These are phyloP conservation scores for Pentalonia nigronervosa DNA, from an alignment of 1,140 invertebrate genomes.

Conservation along the genomic window DNA sequence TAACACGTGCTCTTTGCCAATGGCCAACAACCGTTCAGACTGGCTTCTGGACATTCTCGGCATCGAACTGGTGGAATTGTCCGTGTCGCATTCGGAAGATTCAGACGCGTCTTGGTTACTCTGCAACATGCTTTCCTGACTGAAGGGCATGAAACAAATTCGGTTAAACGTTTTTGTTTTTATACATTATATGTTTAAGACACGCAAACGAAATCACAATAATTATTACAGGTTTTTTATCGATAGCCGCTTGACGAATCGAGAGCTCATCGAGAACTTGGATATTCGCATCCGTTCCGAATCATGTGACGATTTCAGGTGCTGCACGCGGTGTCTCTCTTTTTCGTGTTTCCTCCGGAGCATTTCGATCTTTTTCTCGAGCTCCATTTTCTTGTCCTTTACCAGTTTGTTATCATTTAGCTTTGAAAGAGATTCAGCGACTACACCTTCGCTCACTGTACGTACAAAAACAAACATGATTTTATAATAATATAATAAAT, in stretches of 20 bases:
- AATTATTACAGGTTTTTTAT: constrained; percentile 78
- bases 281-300: constrained; percentile 69
- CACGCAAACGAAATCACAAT: neutral
- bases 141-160: neutral
- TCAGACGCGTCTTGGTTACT: constrained; percentile 62
- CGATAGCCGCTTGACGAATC: constrained; percentile 79
- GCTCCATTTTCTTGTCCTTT: constrained; percentile 80
- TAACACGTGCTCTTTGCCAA: constrained; percentile 75
- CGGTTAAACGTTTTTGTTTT: neutral
- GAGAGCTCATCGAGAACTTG: constrained; percentile 78
- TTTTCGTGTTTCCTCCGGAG: constrained; percentile 88
- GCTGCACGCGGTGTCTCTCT: constrained; percentile 63
- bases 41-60: constrained; percentile 70
- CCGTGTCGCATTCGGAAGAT: constrained; percentile 65
- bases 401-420: constrained; percentile 83
- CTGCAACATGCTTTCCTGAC: constrained; percentile 28
- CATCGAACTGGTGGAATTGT: constrained; percentile 64
- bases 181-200: neutral
- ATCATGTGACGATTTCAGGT: constrained; percentile 65
- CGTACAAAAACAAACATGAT: neutral
- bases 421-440: constrained; percentile 81
- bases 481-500: too few relatives aligned
- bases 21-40: constrained; percentile 72
- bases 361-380: constrained; percentile 87
- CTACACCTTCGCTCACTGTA: constrained; percentile 68